Evolutionary conservation across 2,888 invertebrate species (phyloP), one percentile per base, ranked within the genome.

Genomic region (Agrochola macilenta): DNA sequence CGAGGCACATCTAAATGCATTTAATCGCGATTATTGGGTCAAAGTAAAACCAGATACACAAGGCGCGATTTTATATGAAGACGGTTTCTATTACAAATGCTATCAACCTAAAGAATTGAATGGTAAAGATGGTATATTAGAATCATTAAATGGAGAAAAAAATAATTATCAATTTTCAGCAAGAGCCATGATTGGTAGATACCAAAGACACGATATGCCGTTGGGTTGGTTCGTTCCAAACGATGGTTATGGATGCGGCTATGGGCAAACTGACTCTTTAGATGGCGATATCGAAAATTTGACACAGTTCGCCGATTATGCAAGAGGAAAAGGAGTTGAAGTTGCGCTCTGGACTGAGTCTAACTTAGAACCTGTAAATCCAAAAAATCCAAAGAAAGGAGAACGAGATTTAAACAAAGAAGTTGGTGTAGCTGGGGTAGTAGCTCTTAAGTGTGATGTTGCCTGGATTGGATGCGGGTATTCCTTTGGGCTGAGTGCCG

Each of bases 11-110:
- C 90, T 96, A 60, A 96, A 96, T 77, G 92, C 95, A 17, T 96
- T 96, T 81, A 96, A 96, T 85, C 92, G 96, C 35, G 96, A 96
- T 86, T 96, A 94, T 89, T 96, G 96, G 96, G 96, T 96, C 4
- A 89, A 93, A 91, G 95, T 94, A 14, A 78, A 78, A 5, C 61
- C 91, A 58, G 89, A 91, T 39, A 92, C 90, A 0, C 66, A 87
- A 11, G 91, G 91, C 0, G 95, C 95, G 8, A 93, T 95, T 77
- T 87, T 94, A 61, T 96, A 93, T 82, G 96, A 96, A 92, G 96
- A 96, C 80, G 95, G 95, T 2, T 87, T 90, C 73, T 96, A 95
- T 89, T 96, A 96, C 78, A 96, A 95, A 89, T 88, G 91, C 64
- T 96, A 93, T 84, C 90, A 95, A 80, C 96, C 96, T 7, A 89